Percentiles rank a stretch among this genome's conserved stretches.
Evolutionary conservation across 37 sponge, comb jelly and placozoan species (phyloP).

Genomic region (Eunapius fragilis): DNA sequence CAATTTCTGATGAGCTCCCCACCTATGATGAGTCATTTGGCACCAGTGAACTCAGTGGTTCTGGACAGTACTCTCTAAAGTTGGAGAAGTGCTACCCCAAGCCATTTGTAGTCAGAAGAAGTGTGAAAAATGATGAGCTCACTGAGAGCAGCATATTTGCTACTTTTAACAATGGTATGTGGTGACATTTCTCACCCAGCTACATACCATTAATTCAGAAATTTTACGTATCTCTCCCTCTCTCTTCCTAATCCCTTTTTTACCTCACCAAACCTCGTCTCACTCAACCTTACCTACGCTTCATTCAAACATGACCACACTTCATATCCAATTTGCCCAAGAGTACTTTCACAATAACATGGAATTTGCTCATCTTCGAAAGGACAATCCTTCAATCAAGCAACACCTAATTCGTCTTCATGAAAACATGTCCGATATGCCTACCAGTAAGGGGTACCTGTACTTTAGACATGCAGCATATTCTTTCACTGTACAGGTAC

Average conservation of each 20-base stretch:
- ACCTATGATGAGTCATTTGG: background rate
- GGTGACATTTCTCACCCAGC: no score
- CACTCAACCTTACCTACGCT: no score
- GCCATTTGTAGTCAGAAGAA: background rate
- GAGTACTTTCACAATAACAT: background rate
- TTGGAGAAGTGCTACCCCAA: background rate
- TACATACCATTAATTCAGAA: no score
- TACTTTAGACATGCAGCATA: background rate
- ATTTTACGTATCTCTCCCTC: no score
- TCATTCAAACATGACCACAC: no score
- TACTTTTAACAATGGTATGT: background rate
- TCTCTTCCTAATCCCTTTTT: no score
- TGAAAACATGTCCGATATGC: no score
- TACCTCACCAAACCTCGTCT: no score
- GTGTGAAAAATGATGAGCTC: background rate
- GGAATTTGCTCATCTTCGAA: background rate
- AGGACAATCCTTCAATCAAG: background rate
- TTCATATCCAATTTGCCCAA: no score
- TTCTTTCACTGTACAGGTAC: background rate
- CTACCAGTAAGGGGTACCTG: background rate
- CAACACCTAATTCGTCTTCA: background rate
- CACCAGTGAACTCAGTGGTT: background rate
- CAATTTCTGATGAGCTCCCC: background rate
- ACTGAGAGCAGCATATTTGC: background rate
- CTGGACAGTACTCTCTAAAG: background rate